phyloP scores from a whole-genome alignment of 92 coral and sea anemone species.

The Palythoa grandis region DNA sequence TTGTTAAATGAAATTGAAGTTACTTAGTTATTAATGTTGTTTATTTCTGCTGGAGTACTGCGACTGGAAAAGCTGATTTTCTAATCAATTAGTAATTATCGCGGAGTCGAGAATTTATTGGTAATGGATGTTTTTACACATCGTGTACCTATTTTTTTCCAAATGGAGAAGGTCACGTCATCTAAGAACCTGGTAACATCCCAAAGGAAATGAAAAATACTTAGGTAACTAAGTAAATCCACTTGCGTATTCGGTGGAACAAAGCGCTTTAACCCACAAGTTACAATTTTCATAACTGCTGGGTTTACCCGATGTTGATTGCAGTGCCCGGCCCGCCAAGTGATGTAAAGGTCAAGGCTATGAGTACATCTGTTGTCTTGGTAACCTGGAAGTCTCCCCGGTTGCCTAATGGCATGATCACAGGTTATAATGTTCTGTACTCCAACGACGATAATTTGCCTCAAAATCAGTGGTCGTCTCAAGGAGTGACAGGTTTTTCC shows the following conservation, averaged over 20 bases:
- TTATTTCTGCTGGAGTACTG: too few species aligned
- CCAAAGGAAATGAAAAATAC: too few species aligned
- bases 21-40: too few species aligned
- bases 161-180: too few species aligned
- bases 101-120: too few species aligned
- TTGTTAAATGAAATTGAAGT: too few species aligned
- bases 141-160: too few species aligned
- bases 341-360: conserved; percentile 59
- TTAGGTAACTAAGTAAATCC: too few species aligned
- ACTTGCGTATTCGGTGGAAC: neutral
- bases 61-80: too few species aligned
- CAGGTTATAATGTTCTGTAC: conserved; percentile 73
- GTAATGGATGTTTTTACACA: too few species aligned
- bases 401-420: conserved; percentile 78
- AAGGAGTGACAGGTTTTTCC: conserved; percentile 51
- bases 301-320: conserved; percentile 49
- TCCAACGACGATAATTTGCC: conserved; percentile 58
- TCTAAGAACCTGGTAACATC: too few species aligned
- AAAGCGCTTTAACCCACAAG: neutral
- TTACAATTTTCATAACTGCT: conserved; percentile 55
- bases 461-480: conserved; percentile 66
- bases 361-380: conserved; percentile 67
- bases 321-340: conserved; percentile 86
- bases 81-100: too few species aligned
- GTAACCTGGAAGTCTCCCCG: conserved; percentile 79